Evolutionary conservation across 2,797 vertebrate species (phyloP).

Genomic region (Cottoperca gobio): DNA sequence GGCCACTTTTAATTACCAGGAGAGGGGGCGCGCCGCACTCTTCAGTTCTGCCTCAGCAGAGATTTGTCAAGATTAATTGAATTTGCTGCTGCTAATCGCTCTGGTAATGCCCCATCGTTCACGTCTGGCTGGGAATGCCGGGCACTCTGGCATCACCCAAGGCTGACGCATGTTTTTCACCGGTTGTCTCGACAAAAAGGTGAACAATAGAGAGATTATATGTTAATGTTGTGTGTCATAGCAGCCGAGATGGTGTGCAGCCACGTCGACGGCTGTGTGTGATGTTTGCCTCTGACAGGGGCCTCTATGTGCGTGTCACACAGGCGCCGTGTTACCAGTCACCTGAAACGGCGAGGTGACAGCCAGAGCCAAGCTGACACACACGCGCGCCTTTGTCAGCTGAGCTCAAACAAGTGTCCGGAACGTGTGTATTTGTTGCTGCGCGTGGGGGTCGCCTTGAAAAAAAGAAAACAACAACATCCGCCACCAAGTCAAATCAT

Average conservation of each 20-base stretch:
- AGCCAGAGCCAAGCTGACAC: constrained; percentile 59
- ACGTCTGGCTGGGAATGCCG: constrained; percentile 72
- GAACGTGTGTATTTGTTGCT: constrained; percentile 35
- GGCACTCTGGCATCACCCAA: constrained; percentile 66
- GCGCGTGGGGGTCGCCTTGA: constrained; percentile 51
- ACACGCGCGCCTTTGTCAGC: constrained; percentile 42
- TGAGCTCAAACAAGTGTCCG: constrained; percentile 43
- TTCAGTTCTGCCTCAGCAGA: constrained; percentile 84
- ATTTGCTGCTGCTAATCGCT: constrained; percentile 85
- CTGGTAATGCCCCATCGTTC: constrained; percentile 82
- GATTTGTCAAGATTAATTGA: constrained; percentile 89
- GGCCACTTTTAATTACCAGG: constrained; percentile 86
- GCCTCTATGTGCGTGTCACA: constrained; percentile 67
- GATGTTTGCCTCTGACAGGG: constrained; percentile 64
- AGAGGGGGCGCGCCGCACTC: constrained; percentile 72
- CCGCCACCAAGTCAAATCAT: constrained; percentile 73
- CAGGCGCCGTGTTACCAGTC: constrained; percentile 74
- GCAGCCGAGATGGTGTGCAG: constrained; percentile 49
- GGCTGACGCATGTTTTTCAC: constrained; percentile 56
- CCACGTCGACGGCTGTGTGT: constrained; percentile 50
- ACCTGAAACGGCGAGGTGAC: constrained; percentile 80
- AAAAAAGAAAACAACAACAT: constrained; percentile 72
- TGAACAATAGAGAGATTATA: constrained; percentile 59
- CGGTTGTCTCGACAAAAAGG: constrained; percentile 58
- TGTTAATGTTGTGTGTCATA: constrained; percentile 58